These are phyloP conservation scores for Argyra leucocephala DNA, from an alignment of 2,888 invertebrate genomes.

Conservation along the genomic window DNA sequence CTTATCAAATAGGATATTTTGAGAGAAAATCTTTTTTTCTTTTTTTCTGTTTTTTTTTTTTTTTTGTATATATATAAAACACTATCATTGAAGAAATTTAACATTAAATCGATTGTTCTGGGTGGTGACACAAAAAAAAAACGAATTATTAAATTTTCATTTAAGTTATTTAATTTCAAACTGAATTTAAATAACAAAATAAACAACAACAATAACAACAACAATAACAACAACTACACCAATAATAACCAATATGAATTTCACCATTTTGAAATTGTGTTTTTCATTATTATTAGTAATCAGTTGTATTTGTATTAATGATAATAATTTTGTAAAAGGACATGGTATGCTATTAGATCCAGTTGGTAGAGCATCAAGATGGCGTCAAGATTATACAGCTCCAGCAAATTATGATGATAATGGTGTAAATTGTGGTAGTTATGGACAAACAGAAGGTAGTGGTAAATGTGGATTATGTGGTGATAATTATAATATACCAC, in stretches of 20 bases:
- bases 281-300: background rate
- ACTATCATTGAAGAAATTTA: background rate
- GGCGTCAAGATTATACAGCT: conserved; percentile 45
- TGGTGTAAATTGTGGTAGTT: conserved; percentile 49
- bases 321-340: conserved; percentile 25
- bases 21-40: background rate
- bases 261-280: background rate
- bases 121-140: no score
- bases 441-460: conserved; percentile 37
- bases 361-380: conserved; percentile 47
- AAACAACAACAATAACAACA: no score
- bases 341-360: conserved; percentile 50
- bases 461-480: conserved; percentile 45
- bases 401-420: conserved; percentile 48
- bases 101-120: no score
- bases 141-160: no score
- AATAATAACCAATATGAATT: background rate
- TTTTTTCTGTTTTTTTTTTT: background rate
- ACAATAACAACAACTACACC: background rate
- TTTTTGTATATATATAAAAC: background rate
- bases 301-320: background rate
- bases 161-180: no score
- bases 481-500: conserved; percentile 37
- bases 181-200: no score
- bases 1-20: background rate